Evolutionary conservation across 2,888 invertebrate genomes (phyloP).

Genomic region (Hyalella azteca): DNA sequence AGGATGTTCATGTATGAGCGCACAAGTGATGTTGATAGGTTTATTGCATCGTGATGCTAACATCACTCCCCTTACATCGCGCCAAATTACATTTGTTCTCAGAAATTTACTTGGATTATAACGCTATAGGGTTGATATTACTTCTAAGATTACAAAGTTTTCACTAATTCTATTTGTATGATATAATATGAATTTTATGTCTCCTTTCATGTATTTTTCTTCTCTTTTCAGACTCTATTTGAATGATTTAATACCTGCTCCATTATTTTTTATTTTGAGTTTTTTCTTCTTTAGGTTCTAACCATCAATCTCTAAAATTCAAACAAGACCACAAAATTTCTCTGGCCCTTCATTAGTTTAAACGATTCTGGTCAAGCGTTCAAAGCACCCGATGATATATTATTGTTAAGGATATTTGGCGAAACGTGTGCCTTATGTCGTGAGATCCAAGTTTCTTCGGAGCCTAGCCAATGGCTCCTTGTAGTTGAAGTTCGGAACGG

Average conservation of each 20-base stretch:
- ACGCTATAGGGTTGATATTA: too few species aligned
- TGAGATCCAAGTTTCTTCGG: neutral
- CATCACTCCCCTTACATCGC: too few species aligned
- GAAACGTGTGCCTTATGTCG: conserved; percentile 31
- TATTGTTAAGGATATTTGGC: conserved; percentile 9
- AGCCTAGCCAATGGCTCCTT: neutral
- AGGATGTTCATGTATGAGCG: too few species aligned
- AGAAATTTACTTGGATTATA: too few species aligned
- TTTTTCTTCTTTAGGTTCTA: conserved; percentile 28
- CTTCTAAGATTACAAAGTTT: too few species aligned
- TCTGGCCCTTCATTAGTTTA: neutral
- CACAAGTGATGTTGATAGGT: too few species aligned
- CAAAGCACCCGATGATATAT: conserved; percentile 10
- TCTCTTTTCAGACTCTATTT: conserved; percentile 12
- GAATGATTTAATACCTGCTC: conserved; percentile 33
- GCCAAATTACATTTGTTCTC: too few species aligned
- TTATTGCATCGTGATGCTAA: too few species aligned
- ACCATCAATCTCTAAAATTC: neutral
- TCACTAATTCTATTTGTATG: too few species aligned
- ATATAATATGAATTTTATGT: too few species aligned
- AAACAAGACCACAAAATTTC: neutral
- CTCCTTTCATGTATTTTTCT: neutral
- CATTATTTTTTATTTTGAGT: conserved; percentile 8
- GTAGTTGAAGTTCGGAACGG: too few species aligned
- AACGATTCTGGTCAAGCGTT: conserved; percentile 1